Conservation (phyloP, 2,888 invertebrate species). For the Petrolisthes manimaculis region DNA sequence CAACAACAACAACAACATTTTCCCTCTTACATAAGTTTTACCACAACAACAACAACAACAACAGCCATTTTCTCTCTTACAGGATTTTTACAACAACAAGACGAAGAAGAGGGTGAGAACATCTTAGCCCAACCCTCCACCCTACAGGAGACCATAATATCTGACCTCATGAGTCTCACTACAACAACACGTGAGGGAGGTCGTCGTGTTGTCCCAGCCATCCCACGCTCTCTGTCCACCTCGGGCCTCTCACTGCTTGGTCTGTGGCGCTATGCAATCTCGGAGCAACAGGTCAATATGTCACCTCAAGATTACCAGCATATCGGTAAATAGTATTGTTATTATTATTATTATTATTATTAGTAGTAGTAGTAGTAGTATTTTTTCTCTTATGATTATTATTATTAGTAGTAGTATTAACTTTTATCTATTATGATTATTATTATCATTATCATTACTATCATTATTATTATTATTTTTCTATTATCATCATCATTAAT, state of each 20-base stretch:
- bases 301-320: not conserved
- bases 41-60: too few species aligned
- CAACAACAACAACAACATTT: too few species aligned
- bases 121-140: not conserved
- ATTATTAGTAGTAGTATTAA: not conserved
- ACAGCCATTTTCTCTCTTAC: too few species aligned
- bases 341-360: not conserved
- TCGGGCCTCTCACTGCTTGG: slow-evolving; percentile 23
- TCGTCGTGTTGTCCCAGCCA: not conserved
- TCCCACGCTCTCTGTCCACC: not conserved
- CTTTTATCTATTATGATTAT: not conserved
- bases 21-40: too few species aligned
- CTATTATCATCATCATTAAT: not conserved
- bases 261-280: slow-evolving; percentile 18
- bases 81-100: too few species aligned
- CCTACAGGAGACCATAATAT: not conserved
- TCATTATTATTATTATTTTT: not conserved
- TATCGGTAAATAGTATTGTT: not conserved
- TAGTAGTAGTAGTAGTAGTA: not conserved
- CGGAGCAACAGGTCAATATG: not conserved
- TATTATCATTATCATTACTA: not conserved
- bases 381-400: not conserved
- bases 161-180: not conserved
- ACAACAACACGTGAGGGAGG: not conserved
- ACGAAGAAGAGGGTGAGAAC: not conserved